Conservation (phyloP, 2,888 invertebrate genomes). For the Spialia ferax region DNA sequence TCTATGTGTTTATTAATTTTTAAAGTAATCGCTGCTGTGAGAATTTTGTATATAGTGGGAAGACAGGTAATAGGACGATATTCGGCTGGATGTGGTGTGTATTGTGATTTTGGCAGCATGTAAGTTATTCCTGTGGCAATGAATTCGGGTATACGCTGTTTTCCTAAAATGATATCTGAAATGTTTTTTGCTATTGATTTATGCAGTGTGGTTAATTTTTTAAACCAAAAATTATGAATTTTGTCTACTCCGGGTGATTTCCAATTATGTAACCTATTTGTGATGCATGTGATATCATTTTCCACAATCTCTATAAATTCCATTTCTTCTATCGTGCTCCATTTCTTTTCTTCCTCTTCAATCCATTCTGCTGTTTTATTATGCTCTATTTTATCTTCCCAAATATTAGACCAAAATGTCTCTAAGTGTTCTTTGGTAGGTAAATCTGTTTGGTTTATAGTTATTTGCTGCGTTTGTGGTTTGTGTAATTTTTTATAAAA, state of each 20-base stretch:
- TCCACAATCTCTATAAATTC: no score
- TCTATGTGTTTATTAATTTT: constrained; percentile 35
- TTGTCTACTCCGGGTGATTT: constrained; percentile 23
- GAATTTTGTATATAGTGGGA: constrained; percentile 44
- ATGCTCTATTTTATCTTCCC: no score
- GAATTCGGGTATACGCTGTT: constrained; percentile 35
- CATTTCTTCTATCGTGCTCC: constrained; percentile 24
- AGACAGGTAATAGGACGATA: constrained; percentile 46
- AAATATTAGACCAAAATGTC: not conserved
- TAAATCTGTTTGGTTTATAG: not conserved
- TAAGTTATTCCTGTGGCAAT: constrained; percentile 16
- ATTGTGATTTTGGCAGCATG: no score
- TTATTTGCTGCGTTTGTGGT: not conserved
- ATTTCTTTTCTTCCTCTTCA: no score
- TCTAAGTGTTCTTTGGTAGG: not conserved
- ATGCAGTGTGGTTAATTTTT: no score
- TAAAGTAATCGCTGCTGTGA: constrained; percentile 38
- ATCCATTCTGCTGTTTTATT: no score
- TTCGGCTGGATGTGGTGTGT: no score
- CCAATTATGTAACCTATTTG: no score
- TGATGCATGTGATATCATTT: no score
- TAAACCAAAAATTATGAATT: constrained; percentile 34
- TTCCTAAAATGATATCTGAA: no score
- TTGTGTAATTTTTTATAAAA: not conserved
- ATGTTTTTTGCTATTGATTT: no score